Evolutionary conservation across 2,888 invertebrate species (phyloP).

Genomic region (Fragum fragum): DNA sequence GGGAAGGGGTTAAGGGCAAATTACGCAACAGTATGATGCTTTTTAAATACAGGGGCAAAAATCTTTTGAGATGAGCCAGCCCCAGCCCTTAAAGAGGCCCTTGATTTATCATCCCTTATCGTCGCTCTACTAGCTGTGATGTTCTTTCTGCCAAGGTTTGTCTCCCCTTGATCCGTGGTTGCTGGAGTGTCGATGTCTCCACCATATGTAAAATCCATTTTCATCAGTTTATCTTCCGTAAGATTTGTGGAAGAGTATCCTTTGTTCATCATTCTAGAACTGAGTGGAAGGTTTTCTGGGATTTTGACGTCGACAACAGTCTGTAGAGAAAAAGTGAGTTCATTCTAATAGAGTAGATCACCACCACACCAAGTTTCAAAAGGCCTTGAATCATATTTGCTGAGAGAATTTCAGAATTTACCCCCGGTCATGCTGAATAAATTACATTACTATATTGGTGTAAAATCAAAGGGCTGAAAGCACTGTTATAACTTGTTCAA

Average conservation of each 20-base stretch:
- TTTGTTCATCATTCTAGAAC: conserved; percentile 80
- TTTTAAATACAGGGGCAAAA: conserved; percentile 66
- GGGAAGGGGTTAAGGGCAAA: too few relatives aligned
- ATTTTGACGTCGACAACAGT: conserved; percentile 77
- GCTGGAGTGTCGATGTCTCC: conserved; percentile 73
- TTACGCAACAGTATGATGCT: conserved; percentile 69
- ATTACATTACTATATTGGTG: too few relatives aligned
- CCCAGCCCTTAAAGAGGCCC: conserved; percentile 54
- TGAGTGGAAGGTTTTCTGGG: conserved; percentile 80
- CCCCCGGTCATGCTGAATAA: too few relatives aligned
- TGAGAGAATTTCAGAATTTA: too few relatives aligned
- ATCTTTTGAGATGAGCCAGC: conserved; percentile 49
- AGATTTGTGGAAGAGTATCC: conserved; percentile 79
- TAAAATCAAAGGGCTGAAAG: too few relatives aligned
- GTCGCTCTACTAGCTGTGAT: conserved; percentile 52
- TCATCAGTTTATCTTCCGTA: conserved; percentile 73
- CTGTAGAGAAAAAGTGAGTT: too few relatives aligned
- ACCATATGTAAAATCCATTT: conserved; percentile 79
- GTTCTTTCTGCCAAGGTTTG: conserved; percentile 42
- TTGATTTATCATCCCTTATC: conserved; percentile 62
- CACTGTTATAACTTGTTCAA: too few relatives aligned
- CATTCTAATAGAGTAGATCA: too few relatives aligned
- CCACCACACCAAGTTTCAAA: too few relatives aligned
- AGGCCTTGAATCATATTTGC: too few relatives aligned
- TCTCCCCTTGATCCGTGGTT: conserved; percentile 60